phyloP scores from a whole-genome alignment of 2,797 vertebrate species.

The Todus mexicanus region DNA sequence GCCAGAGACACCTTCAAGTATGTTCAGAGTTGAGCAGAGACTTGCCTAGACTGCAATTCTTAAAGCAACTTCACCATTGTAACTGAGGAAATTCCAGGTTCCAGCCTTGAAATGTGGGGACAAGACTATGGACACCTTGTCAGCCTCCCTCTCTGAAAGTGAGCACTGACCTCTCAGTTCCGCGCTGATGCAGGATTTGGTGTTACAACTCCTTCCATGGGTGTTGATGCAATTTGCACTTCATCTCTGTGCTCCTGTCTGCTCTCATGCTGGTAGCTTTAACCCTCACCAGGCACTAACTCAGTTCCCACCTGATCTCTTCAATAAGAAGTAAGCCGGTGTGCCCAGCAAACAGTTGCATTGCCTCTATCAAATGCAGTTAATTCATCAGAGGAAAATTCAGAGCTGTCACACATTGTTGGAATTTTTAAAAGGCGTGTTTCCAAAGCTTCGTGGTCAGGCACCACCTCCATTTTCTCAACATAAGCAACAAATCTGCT shows the following conservation, averaged over 20 bases:
- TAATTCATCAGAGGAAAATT: neutral
- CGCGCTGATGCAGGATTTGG: neutral
- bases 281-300: neutral
- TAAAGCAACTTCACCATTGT: neutral
- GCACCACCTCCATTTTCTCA: constrained; percentile 1
- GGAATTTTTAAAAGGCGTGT: neutral
- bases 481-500: neutral
- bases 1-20: neutral
- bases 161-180: neutral
- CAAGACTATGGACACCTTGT: accelerated
- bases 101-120: neutral
- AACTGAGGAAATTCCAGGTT: neutral
- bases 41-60: neutral
- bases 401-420: neutral
- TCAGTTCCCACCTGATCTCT: neutral
- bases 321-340: neutral
- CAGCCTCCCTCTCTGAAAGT: accelerated
- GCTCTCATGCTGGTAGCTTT: neutral
- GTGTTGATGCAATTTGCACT: neutral
- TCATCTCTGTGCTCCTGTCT: neutral
- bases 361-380: neutral
- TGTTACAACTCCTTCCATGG: neutral
- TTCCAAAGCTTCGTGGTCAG: neutral
- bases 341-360: neutral
- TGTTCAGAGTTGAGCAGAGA: neutral